Evolutionary conservation across 1,140 invertebrate species (phyloP).

Genomic region (Drosophila suzukii): DNA sequence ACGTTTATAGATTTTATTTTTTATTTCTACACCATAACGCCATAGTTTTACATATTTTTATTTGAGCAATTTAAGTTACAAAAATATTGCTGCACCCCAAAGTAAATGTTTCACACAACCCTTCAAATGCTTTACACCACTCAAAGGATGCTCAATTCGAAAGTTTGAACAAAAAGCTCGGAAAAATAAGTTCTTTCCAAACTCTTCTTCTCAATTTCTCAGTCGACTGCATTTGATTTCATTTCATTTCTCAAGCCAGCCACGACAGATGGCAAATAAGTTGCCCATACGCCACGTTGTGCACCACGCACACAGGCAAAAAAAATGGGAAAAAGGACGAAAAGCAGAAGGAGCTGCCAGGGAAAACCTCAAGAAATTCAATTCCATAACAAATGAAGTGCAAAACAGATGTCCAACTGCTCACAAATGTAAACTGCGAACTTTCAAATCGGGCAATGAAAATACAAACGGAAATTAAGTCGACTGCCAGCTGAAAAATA

Average conservation of each 20-base stretch:
- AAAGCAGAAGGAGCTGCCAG: constrained; percentile 10
- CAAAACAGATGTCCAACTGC: constrained; percentile 72
- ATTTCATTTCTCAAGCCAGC: constrained; percentile 58
- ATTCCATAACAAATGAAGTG: constrained; percentile 79
- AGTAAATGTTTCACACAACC: constrained; percentile 11
- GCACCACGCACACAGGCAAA: constrained; percentile 4
- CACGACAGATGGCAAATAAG: constrained; percentile 70
- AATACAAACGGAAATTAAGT: constrained; percentile 74
- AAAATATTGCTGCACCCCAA: not conserved
- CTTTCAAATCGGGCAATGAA: constrained; percentile 24
- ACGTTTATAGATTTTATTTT: too few species aligned
- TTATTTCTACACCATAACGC: too few species aligned
- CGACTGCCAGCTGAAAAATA: constrained; percentile 29
- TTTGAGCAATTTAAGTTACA: not conserved
- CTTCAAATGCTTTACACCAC: constrained; percentile 15
- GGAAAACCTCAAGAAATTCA: constrained; percentile 60
- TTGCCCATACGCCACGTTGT: constrained; percentile 62
- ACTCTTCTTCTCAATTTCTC: constrained; percentile 63
- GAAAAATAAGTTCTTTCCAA: constrained; percentile 35
- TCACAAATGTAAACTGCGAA: constrained; percentile 21
- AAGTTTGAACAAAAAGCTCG: constrained; percentile 21
- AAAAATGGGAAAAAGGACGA: not conserved
- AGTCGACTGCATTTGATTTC: constrained; percentile 68
- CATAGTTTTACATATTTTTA: too few species aligned
- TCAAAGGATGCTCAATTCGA: constrained; percentile 18